phyloP scores from a whole-genome alignment of 2,888 invertebrate species.

The Melikaiella ostensackeni region DNA sequence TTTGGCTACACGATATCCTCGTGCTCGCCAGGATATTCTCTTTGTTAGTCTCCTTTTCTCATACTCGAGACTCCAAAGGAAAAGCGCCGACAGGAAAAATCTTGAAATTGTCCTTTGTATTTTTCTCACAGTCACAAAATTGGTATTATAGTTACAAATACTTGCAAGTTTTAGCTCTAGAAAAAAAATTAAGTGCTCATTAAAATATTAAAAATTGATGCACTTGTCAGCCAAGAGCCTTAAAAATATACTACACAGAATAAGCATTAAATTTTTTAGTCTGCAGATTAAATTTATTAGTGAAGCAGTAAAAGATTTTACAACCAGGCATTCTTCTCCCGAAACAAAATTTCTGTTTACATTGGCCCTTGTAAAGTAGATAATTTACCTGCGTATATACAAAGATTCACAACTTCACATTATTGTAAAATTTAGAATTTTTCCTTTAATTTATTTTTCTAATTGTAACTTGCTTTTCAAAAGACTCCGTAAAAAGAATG shows the following conservation, averaged over 20 bases:
- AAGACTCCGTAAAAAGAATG: too few relatives aligned
- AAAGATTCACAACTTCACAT: background rate
- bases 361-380: slow-evolving; percentile 7
- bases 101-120: background rate
- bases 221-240: background rate
- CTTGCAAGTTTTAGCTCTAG: background rate
- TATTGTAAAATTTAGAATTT: background rate
- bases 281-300: slow-evolving; percentile 24
- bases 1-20: slow-evolving; percentile 35
- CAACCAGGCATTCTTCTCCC: slow-evolving; percentile 15
- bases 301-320: slow-evolving; percentile 29
- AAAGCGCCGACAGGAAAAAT: slow-evolving; percentile 48
- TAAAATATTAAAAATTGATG: background rate
- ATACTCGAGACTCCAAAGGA: slow-evolving; percentile 31
- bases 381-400: background rate
- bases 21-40: slow-evolving; percentile 29
- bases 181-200: background rate
- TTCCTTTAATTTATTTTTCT: background rate
- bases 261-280: slow-evolving; percentile 14
- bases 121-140: background rate
- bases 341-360: slow-evolving; percentile 32
- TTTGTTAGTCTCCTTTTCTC: slow-evolving; percentile 21
- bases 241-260: background rate
- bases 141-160: background rate
- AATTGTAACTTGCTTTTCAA: too few relatives aligned